These are phyloP conservation scores for Bathynomus jamesi DNA, from an alignment of 1,140 invertebrate genomes.

Conservation along the genomic window DNA sequence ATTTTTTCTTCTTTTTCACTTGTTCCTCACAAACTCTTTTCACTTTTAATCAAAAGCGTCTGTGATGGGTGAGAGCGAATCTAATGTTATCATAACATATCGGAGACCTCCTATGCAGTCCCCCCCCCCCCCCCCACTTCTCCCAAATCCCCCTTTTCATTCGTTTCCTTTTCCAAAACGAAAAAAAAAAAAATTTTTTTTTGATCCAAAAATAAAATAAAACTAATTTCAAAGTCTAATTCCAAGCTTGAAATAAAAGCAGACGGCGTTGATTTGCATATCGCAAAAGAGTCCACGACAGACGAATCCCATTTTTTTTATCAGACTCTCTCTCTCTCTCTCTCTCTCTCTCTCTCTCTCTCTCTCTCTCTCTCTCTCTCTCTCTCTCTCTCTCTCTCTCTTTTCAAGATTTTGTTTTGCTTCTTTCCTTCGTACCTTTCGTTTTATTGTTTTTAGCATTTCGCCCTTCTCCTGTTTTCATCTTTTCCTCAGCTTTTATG, in stretches of 20 bases:
- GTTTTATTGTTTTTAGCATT: neutral
- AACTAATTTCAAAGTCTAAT: constrained; percentile 1
- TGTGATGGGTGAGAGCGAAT: too few relatives aligned
- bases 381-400: neutral
- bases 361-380: neutral
- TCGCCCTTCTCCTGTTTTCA: neutral
- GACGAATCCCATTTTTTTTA: neutral
- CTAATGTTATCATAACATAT: too few relatives aligned
- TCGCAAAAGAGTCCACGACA: neutral
- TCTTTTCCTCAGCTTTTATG: neutral
- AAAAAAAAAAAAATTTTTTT: too few relatives aligned
- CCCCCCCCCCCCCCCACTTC: too few relatives aligned
- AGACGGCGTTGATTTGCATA: neutral
- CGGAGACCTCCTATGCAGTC: too few relatives aligned
- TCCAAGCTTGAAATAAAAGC: neutral
- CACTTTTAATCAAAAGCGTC: too few relatives aligned
- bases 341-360: neutral
- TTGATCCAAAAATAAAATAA: neutral
- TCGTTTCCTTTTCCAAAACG: too few relatives aligned
- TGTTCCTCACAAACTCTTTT: too few relatives aligned
- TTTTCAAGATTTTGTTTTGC: neutral
- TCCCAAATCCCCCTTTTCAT: too few relatives aligned
- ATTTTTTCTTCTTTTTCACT: too few relatives aligned
- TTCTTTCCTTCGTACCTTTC: neutral
- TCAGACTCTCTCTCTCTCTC: neutral